Base-by-base conservation (phyloP, 1,140 invertebrate species). In the Leptoteleia sp. region DNA sequence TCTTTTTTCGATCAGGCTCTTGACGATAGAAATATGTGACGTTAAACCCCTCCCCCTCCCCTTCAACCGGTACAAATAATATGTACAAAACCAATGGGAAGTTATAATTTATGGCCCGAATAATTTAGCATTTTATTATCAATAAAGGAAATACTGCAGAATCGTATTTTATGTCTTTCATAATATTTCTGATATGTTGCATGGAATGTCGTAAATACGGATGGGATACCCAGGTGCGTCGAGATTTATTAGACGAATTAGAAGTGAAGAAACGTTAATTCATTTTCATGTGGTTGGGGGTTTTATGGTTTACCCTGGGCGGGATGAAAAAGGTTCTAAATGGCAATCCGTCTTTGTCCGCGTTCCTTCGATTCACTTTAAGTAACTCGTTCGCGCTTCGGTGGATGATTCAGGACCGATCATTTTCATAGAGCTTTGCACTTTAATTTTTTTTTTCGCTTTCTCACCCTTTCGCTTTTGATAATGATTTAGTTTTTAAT, bases 141-240 rank as follows among this genome's bases (percentile, higher is more conserved):
- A 65, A 65, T 52, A 48, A 76, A 47, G 71, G 22, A 65, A 67
- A 65, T 17, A 9, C 61, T 37, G 40, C 48, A 19, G 40, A 54
- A 73, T 64, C 59, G 16, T 64, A 64, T 65, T 75, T 65, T 59
- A 47, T n/a, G n/a, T 57, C 59, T 73, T 73, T 75, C 71, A 52
- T 67, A 75, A 61, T 61, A 67, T 67, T 75, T 75, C n/a, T 75
- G 71, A 59, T 75, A 27, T 37, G 42, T 59, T 45, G 52, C 71
- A 29, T 9, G 37, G 38, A 43, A 52, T 67, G 61, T 65, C 59
- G 45, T 75, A 67, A 61, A 65, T 54, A 47, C 48, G 45, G 45
- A 52, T 47, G 42, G 25, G 40, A 17, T 15, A 37, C 19, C 37
- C 61, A 75, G 61, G 71, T 75, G 71, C 22, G n/a, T 13, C 6